phyloP scores from a whole-genome alignment of 2,113 vertebrate species.

The Petrocephalus zakoni region DNA sequence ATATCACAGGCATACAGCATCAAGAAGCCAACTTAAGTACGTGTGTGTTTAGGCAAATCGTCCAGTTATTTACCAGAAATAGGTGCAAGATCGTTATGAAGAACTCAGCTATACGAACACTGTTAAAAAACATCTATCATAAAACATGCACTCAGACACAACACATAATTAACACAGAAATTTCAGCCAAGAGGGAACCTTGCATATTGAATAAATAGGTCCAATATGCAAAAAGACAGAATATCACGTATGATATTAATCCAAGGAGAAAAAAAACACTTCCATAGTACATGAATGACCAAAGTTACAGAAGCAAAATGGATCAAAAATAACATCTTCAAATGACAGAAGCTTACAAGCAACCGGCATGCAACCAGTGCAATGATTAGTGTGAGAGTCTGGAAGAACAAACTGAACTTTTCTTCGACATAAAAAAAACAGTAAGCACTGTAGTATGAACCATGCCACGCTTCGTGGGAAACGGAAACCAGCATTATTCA shows the following conservation, averaged over 20 bases:
- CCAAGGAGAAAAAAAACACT: background rate
- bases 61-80: background rate
- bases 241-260: background rate
- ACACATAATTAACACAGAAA: background rate
- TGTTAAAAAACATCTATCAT: background rate
- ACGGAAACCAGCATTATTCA: background rate
- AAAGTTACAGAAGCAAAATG: background rate
- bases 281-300: background rate
- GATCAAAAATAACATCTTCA: background rate
- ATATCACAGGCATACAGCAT: background rate
- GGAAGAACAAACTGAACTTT: background rate
- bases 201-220: background rate
- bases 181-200: background rate
- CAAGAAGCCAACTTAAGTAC: background rate
- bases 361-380: too few relatives aligned
- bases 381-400: background rate
- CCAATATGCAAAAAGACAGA: background rate
- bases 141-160: background rate
- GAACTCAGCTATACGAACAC: background rate
- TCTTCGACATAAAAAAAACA: background rate
- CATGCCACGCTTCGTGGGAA: background rate
- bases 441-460: background rate
- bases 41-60: background rate
- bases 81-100: background rate
- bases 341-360: background rate